Evolutionary conservation across 2,797 vertebrate species (phyloP).

Genomic region (Bovichtus diacanthus): DNA sequence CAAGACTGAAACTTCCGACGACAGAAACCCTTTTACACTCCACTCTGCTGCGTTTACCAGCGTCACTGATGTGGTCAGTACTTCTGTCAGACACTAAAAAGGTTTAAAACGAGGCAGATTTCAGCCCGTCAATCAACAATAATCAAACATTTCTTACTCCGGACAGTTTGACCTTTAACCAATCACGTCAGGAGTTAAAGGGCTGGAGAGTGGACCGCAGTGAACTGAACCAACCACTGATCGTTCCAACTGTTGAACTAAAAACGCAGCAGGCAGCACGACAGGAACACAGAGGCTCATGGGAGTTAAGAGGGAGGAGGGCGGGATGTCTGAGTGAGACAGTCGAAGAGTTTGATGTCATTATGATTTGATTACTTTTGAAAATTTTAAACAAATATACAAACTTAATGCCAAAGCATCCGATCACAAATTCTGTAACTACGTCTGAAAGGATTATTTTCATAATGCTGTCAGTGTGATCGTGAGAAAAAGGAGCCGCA

Average conservation of each 20-base stretch:
- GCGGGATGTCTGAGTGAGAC: background rate
- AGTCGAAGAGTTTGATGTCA: background rate
- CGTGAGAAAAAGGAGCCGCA: background rate
- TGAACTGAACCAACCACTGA: constrained; percentile 78
- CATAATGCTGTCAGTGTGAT: background rate
- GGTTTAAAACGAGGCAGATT: background rate
- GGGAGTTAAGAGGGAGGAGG: constrained; percentile 1
- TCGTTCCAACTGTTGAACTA: constrained; percentile 68
- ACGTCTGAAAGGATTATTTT: background rate
- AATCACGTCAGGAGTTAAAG: background rate
- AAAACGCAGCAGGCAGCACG: constrained; percentile 32
- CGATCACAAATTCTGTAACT: background rate
- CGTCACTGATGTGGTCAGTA: background rate
- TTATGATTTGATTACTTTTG: background rate
- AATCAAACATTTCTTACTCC: background rate
- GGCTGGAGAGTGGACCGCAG: constrained; percentile 43
- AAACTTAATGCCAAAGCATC: background rate
- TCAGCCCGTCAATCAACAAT: background rate
- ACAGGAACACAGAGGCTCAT: constrained; percentile 31
- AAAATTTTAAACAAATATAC: background rate
- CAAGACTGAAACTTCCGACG: background rate
- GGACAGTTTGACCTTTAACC: background rate
- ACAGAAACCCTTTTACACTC: background rate
- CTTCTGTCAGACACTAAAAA: constrained; percentile 45
- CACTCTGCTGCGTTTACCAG: background rate